phyloP scores from a whole-genome alignment of 2,113 vertebrate species.

The Neotragus moschatus region DNA sequence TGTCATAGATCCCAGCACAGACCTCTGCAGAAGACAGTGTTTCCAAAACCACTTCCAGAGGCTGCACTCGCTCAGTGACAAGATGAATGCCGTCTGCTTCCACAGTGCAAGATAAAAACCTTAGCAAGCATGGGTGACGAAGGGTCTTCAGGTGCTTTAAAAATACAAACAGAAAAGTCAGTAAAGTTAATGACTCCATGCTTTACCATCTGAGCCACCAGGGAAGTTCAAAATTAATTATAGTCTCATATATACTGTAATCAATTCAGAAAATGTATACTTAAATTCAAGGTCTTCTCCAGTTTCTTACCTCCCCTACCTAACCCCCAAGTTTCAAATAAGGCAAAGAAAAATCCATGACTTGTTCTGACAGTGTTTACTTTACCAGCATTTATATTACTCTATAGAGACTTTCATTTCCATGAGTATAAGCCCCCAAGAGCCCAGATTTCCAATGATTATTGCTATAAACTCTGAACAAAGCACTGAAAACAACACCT shows the following conservation, averaged over 20 bases:
- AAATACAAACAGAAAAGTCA: conserved; percentile 17
- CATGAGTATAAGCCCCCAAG: background rate
- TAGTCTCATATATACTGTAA: accelerated
- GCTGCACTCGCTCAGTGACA: conserved; percentile 93
- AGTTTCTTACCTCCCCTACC: background rate
- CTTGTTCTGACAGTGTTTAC: background rate
- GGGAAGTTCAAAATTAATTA: background rate
- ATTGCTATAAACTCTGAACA: background rate
- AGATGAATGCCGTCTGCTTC: conserved; percentile 92
- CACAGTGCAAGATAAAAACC: conserved; percentile 94
- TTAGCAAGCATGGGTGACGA: conserved; percentile 94
- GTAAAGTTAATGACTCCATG: background rate
- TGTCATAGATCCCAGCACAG: conserved; percentile 94
- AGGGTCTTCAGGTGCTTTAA: conserved; percentile 96
- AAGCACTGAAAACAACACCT: background rate
- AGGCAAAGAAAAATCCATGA: background rate
- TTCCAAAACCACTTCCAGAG: conserved; percentile 87
- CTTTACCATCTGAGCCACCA: too few species aligned
- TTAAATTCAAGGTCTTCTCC: background rate
- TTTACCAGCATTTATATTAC: background rate
- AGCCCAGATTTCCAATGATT: background rate
- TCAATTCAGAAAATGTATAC: background rate
- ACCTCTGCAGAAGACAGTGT: conserved; percentile 89
- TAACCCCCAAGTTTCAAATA: background rate
- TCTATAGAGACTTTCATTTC: background rate